These are phyloP conservation scores for Amblyopsis rosae DNA, from an alignment of 2,113 vertebrate species.

Conservation along the genomic window DNA sequence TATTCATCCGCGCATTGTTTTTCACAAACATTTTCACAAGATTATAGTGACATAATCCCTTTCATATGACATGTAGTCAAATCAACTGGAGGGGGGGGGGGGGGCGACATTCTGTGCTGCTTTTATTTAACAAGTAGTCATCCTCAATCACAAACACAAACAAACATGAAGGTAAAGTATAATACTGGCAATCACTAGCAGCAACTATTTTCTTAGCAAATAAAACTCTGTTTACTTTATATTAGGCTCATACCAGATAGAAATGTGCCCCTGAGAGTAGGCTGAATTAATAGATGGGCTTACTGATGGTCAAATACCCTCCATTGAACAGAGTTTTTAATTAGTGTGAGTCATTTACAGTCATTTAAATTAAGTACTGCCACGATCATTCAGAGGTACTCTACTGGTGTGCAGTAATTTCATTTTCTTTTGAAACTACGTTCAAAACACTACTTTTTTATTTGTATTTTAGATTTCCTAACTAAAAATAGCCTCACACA, in stretches of 20 bases:
- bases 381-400: neutral
- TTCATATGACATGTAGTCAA: no score
- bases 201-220: neutral
- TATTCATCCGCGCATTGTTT: no score
- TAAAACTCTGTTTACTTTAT: neutral
- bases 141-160: no score
- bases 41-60: no score
- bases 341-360: conserved; percentile 16
- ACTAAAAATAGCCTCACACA: no score
- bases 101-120: no score
- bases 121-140: no score
- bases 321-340: conserved; percentile 13
- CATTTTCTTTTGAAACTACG: neutral
- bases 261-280: conserved; percentile 14
- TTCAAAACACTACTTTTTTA: neutral
- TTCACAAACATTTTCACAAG: no score
- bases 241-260: neutral
- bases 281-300: conserved; percentile 1
- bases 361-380: conserved; percentile 14
- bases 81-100: no score
- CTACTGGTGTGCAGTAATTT: neutral
- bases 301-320: conserved; percentile 20
- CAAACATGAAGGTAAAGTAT: no score
- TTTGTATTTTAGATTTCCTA: neutral
- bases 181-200: no score